These are phyloP conservation scores for Enteromius anoplus DNA, from an alignment of 2,797 vertebrate species.

Conservation along the genomic window DNA sequence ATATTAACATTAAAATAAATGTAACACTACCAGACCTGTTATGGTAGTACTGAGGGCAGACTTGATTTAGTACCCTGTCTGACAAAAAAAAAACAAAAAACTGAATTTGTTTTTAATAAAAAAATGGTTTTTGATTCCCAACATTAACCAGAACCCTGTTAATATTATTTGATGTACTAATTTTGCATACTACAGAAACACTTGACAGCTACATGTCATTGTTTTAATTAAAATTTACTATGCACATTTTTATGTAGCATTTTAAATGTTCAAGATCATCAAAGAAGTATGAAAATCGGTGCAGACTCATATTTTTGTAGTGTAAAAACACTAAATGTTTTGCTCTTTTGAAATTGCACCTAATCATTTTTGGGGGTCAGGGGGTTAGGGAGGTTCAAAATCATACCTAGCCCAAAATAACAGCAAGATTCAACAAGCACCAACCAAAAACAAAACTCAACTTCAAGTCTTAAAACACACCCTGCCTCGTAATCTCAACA, in stretches of 20 bases:
- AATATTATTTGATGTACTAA: not conserved
- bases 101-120: not conserved
- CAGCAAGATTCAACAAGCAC: conserved; percentile 30
- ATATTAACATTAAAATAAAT: not conserved
- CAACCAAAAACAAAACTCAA: conserved; percentile 19
- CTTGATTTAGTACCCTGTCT: not conserved
- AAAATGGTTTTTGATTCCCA: not conserved
- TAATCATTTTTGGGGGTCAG: not conserved
- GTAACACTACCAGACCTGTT: not conserved
- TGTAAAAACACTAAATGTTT: too few relatives aligned
- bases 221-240: not conserved
- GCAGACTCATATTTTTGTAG: too few relatives aligned
- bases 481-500: conserved; percentile 23
- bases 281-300: not conserved
- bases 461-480: conserved; percentile 16
- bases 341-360: not conserved
- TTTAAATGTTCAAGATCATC: not conserved
- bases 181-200: not conserved
- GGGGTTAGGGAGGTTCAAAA: conserved; percentile 6
- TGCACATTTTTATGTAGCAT: not conserved
- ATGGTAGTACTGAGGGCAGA: not conserved
- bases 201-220: not conserved
- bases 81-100: too few relatives aligned
- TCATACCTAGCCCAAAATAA: conserved; percentile 17
- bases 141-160: not conserved